Percentiles rank a stretch among this genome's conserved stretches.
Conservation (phyloP, 2,888 invertebrate species). For the Caradrina clavipalpis region DNA sequence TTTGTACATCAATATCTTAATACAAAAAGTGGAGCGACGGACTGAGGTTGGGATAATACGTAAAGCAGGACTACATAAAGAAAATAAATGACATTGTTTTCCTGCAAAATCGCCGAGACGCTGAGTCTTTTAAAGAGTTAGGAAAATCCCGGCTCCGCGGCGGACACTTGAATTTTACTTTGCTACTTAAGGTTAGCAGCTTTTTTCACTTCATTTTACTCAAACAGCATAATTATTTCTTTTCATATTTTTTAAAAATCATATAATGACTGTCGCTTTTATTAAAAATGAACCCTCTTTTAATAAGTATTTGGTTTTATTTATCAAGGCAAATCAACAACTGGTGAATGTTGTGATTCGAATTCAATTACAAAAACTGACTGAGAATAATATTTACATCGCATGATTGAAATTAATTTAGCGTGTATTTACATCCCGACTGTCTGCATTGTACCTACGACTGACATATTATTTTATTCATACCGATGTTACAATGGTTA, state of each 20-base stretch:
- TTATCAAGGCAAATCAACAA: constrained; percentile 13
- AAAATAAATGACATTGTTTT: constrained; percentile 53
- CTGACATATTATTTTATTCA: constrained; percentile 57
- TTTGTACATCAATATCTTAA: constrained; percentile 34
- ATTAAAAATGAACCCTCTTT: constrained; percentile 12
- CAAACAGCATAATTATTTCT: constrained; percentile 25
- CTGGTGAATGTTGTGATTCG: constrained; percentile 37
- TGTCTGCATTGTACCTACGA: constrained; percentile 34
- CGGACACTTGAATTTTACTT: constrained; percentile 47
- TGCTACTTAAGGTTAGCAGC: constrained; percentile 34
- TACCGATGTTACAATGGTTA: constrained; percentile 41
- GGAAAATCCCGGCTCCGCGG: constrained; percentile 35
- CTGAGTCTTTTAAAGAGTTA: constrained; percentile 49
- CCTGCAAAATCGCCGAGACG: constrained; percentile 45
- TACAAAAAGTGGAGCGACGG: constrained; percentile 31
- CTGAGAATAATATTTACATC: constrained; percentile 58
- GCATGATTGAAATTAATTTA: constrained; percentile 62
- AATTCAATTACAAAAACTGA: constrained; percentile 50
- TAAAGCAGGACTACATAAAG: constrained; percentile 43
- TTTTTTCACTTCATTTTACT: constrained; percentile 28
- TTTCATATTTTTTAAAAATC: not conserved
- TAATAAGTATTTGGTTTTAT: constrained; percentile 25
- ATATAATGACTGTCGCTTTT: not conserved
- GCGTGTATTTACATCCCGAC: constrained; percentile 41
- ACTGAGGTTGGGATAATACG: constrained; percentile 34